Evolutionary conservation across 92 coral and sea anemone genomes (phyloP), one percentile per base, ranked within the genome.

Genomic region (Meandrina meandrites): DNA sequence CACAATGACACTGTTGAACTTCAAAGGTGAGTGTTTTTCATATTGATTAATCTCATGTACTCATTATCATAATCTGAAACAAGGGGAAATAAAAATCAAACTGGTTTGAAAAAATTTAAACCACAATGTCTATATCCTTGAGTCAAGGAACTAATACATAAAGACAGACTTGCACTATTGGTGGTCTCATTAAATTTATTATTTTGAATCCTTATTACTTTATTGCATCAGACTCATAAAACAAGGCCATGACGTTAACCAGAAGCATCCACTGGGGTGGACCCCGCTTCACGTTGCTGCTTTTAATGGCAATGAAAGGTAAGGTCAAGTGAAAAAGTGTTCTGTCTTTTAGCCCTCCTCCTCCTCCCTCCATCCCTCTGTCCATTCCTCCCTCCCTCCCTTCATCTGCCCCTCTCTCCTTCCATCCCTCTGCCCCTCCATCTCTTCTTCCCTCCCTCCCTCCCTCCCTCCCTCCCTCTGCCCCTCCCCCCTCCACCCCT

Each of bases 181-280:
- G n/a, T n/a, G n/a, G n/a, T n/a, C n/a, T n/a, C n/a, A n/a, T n/a
- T n/a, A n/a, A n/a, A n/a, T n/a, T n/a, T n/a, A n/a, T n/a, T n/a
- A n/a, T n/a, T n/a, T n/a, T n/a, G n/a, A n/a, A n/a, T n/a, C n/a
- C 53, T 48, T 12, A 9, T 48, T 48, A 12, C 53, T 4, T 4
- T 12, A 48, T 48, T 48, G 13, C 53, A 48, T 30, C 62, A 92
- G 98, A 34, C 34, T 97, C 53, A 92, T 95, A 2, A 90, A 79
- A 28, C 88, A 86, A 90, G 97, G 97, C 17, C 88, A 90, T 62
- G 96, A 97, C 79, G 90, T 97, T 28, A 93, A 95, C 69, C 91
- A 95, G 82, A 93, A 75, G 51, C 99, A 97, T 86, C 91, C 96
- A 3, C 92, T 97, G 21, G 99, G 99, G 0, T 97, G 99, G 99